Evolutionary conservation across 2,888 invertebrate species (phyloP).

Genomic region (Dascillus cervinus): DNA sequence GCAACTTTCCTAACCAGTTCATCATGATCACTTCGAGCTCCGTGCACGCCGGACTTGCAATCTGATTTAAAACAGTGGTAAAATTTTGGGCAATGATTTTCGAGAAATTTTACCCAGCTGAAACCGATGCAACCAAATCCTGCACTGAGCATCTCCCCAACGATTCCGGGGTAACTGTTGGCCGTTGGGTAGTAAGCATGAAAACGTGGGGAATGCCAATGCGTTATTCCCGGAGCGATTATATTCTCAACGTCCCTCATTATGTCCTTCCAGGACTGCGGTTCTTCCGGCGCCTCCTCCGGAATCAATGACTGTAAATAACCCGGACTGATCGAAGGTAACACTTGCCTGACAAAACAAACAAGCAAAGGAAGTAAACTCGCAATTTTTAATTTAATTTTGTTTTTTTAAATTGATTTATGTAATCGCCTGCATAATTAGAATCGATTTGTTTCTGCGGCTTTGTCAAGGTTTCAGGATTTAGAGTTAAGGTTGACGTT

Average conservation of each 20-base stretch:
- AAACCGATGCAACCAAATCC: conserved; percentile 84
- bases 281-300: conserved; percentile 67
- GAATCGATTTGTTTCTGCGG: too few relatives aligned
- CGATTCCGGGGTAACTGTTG: conserved; percentile 74
- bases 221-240: conserved; percentile 90
- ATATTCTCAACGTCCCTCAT: conserved; percentile 79
- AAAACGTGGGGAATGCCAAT: conserved; percentile 92
- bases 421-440: too few relatives aligned
- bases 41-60: conserved; percentile 63
- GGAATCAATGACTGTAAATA: conserved; percentile 78
- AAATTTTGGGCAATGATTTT: too few relatives aligned
- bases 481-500: too few relatives aligned
- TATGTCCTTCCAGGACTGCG: conserved; percentile 82
- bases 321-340: conserved; percentile 86
- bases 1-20: conserved; percentile 87
- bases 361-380: too few relatives aligned
- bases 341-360: conserved; percentile 62
- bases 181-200: conserved; percentile 87
- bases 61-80: too few relatives aligned
- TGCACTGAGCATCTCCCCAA: conserved; percentile 75
- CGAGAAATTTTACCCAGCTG: conserved; percentile 86
- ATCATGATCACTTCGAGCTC: conserved; percentile 87
- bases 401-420: too few relatives aligned
- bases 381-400: too few relatives aligned
- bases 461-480: too few relatives aligned